Evolutionary conservation across 2,888 invertebrate species (phyloP), one percentile per base, ranked within the genome.

Genomic region (Hipparchia semele): DNA sequence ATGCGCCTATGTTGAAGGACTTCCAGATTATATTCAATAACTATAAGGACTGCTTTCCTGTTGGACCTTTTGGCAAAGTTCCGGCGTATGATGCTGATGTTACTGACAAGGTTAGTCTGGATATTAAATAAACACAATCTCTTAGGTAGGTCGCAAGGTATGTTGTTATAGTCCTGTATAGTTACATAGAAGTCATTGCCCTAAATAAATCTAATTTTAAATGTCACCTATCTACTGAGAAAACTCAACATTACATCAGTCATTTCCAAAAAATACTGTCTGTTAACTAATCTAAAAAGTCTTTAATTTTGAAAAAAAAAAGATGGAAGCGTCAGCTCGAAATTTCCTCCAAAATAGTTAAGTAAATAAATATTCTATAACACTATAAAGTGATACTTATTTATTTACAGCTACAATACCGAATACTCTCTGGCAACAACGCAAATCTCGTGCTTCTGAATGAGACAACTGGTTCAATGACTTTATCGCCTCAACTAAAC

Each of bases 61-160:
- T 97, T n/a, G 97, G 97, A 0, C 96, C 98, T 0, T 97, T 99
- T 81, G 99, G 99, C 0, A 95, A 96, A 72, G 97, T 99, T 53
- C 99, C 99, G 0, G 99, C 99, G 0, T 96, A 96, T 83, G 99
- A 99, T 89, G 99, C 98, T 10, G 99, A 99, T 91, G 98, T 99
- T 49, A 97, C 97, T 6, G 99, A 99, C 85, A 96, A 95, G 86
- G 93, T 95, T 73, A 64, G 53, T 58, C 61, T 54, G 9, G 54
- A 54, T 6, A 0, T 60, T 8, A 23, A 39, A 4, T 39, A 39
- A 2, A 39, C 39, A 39, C 39, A 39, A 39, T 39, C 39, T 39
- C 39, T 4, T 39, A 39, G 39, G 3, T 39, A 39, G 2, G 1
- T 39, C 39, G 5, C 39, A 39, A 39, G 5, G 5, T 39, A 4